Evolutionary conservation across 2,888 invertebrate species (phyloP), one percentile per base, ranked within the genome.

Genomic region (Chirona hameri): DNA sequence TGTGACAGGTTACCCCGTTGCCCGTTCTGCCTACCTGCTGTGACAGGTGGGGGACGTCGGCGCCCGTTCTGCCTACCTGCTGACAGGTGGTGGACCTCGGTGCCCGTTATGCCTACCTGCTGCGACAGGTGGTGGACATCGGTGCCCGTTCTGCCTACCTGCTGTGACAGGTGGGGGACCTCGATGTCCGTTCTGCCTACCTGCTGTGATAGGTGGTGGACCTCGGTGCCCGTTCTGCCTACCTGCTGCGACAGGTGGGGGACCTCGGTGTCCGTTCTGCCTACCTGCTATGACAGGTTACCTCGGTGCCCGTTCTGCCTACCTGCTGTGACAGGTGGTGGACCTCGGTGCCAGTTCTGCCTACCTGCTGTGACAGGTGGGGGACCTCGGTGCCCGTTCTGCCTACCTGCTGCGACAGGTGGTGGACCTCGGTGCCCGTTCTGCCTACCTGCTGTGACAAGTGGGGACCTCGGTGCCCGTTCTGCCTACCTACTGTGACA

Each of bases 281-380:
- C 21, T 39, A 76, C 76, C 76, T 76, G 76, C 76, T 76, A 46
- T 3, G 39, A 24, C 46, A 76, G 12, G 24, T 76, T n/a, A n/a
- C n/a, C n/a, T 39, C 39, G 2, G 39, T 39, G 2, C 39, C 39
- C 39, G 39, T 39, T 39, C 18, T 29, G 27, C 69, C 21, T 39
- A 76, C 76, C 76, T 76, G 76, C 76, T 76, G 76, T 3, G 39
- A 24, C 46, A 76, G 12, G 24, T 76, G 76, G 46, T 72, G 72
- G 7, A 76, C 46, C n/a, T 39, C 39, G 2, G 39, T 39, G 2
- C 39, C 39, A 2, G 39, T 39, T 39, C 18, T 29, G 27, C 69
- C 21, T 39, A 76, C 76, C 76, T 76, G 76, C 76, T 76, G 76
- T 3, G 39, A 24, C 46, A 76, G 12, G 24, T 76, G 76, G 46